Evolutionary conservation across 2,797 vertebrate genomes (phyloP).

Genomic region (Bryconaethiops microstoma): DNA sequence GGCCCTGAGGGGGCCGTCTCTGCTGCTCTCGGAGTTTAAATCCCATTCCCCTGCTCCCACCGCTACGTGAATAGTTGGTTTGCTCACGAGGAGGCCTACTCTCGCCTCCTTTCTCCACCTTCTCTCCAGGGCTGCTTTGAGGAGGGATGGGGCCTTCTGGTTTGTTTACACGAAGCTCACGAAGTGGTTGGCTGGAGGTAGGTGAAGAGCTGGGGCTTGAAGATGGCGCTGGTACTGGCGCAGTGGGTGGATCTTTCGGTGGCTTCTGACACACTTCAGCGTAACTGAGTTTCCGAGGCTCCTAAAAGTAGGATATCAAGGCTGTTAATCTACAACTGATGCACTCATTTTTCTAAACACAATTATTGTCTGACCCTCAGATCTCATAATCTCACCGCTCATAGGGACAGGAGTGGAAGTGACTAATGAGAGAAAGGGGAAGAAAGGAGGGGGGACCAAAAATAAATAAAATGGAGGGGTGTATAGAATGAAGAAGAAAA

Average conservation of each 20-base stretch:
- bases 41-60: conserved; percentile 78
- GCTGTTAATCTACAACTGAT: neutral
- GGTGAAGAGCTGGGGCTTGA: conserved; percentile 55
- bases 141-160: conserved; percentile 72
- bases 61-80: conserved; percentile 77
- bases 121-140: conserved; percentile 65
- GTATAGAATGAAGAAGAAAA: neutral
- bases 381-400: conserved; percentile 45
- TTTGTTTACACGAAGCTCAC: conserved; percentile 88
- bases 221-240: conserved; percentile 68
- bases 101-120: conserved; percentile 80
- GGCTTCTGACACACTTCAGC: conserved; percentile 96
- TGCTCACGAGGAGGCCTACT: conserved; percentile 80
- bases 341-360: neutral
- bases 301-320: conserved; percentile 69
- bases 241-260: conserved; percentile 84
- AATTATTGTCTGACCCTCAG: neutral
- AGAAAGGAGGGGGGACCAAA: neutral
- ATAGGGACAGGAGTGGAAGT: conserved; percentile 42
- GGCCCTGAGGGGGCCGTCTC: conserved; percentile 82
- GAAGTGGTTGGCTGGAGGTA: conserved; percentile 80
- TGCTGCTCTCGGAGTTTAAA: conserved; percentile 95
- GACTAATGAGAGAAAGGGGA: neutral
- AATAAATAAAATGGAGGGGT: too few species aligned
- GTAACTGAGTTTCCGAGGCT: conserved; percentile 94